phyloP scores from a whole-genome alignment of 2,113 vertebrate species.

The Hydrolagus affinis region DNA sequence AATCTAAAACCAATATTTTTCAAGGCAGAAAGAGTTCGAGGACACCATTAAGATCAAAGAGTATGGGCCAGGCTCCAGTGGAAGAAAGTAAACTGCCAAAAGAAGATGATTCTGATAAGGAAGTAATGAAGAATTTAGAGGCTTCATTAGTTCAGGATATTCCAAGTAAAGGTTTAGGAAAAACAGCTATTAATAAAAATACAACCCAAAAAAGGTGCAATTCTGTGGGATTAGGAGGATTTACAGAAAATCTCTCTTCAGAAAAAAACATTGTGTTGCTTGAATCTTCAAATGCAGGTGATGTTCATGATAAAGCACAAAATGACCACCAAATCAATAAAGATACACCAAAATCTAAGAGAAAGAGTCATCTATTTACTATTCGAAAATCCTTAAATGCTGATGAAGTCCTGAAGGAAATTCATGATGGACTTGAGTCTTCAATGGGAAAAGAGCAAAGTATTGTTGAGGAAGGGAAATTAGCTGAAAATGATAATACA shows the following conservation, averaged over 20 bases:
- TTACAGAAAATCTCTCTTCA: not conserved
- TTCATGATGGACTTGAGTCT: slow-evolving; percentile 23
- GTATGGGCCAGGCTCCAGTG: slow-evolving; percentile 32
- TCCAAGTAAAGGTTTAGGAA: not conserved
- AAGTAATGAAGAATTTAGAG: not conserved
- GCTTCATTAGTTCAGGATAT: not conserved
- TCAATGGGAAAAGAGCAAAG: not conserved
- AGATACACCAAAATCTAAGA: slow-evolving; percentile 39
- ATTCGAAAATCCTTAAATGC: slow-evolving; percentile 39
- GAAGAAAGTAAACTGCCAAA: slow-evolving; percentile 7
- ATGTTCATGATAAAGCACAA: not conserved
- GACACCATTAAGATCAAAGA: slow-evolving; percentile 36
- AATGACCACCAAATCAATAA: not conserved
- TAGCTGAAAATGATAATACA: not conserved
- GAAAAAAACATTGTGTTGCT: not conserved
- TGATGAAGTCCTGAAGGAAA: slow-evolving; percentile 42
- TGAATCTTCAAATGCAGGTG: not conserved
- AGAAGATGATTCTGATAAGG: not conserved
- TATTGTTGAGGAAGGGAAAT: not conserved
- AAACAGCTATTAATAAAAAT: not conserved
- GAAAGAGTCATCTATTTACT: slow-evolving; percentile 17
- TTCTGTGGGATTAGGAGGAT: not conserved
- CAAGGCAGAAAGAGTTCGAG: slow-evolving; percentile 38
- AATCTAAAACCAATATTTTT: slow-evolving; percentile 15
- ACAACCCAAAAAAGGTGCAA: not conserved